Conservation (phyloP, 2,797 vertebrate genomes). For the Micromesistius poutassou region DNA sequence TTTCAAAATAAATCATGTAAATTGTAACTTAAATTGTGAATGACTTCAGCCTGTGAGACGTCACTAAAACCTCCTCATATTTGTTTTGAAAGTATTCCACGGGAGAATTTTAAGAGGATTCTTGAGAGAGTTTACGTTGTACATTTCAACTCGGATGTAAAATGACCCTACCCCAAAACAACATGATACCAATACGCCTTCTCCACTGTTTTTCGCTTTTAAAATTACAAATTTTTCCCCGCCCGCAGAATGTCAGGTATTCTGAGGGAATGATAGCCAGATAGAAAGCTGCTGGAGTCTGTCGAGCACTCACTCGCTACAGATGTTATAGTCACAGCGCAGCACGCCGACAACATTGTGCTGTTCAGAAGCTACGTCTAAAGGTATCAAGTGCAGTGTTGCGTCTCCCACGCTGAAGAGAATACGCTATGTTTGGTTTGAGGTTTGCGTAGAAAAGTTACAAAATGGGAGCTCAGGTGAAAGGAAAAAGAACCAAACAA, state of each 20-base stretch:
- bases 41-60: neutral
- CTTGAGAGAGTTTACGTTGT: too few species aligned
- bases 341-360: too few species aligned
- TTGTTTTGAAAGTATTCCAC: neutral
- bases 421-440: neutral
- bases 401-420: neutral
- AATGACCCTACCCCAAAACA: neutral
- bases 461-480: neutral
- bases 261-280: neutral
- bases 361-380: neutral
- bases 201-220: neutral
- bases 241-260: neutral
- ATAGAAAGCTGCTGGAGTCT: neutral
- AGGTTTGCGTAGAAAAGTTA: neutral
- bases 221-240: too few species aligned
- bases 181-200: neutral
- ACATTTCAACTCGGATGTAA: neutral
- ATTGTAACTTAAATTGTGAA: neutral
- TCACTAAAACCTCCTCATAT: neutral
- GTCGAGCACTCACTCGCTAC: neutral
- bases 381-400: neutral
- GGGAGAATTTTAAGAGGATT: neutral
- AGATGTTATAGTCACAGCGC: neutral
- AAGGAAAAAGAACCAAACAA: neutral
- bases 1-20: neutral